phyloP scores from a whole-genome alignment of 2,113 vertebrate genomes.

The Loxodonta africana region DNA sequence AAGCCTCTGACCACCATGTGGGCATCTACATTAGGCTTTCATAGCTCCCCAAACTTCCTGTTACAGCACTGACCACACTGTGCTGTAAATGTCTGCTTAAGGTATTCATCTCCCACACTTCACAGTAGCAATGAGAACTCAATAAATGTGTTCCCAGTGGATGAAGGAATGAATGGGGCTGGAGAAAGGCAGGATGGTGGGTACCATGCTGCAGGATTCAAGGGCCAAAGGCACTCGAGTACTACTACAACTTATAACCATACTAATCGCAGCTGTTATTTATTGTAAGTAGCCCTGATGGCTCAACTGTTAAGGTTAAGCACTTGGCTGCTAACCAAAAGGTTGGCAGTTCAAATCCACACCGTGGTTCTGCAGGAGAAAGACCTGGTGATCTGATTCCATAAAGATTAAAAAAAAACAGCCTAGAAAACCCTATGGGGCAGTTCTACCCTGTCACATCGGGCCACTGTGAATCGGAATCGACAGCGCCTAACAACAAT shows the following conservation, averaged over 20 bases:
- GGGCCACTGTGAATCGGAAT: neutral
- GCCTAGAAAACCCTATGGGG: neutral
- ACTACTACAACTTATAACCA: accelerated
- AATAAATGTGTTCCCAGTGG: neutral
- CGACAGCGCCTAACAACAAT: neutral
- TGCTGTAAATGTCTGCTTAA: neutral
- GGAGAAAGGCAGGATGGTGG: neutral
- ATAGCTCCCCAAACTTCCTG: neutral
- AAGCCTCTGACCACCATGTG: neutral
- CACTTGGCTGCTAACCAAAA: neutral
- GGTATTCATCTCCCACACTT: too few relatives aligned
- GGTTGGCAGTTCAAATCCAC: neutral
- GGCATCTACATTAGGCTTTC: neutral
- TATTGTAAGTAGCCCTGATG: neutral
- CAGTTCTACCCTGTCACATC: neutral
- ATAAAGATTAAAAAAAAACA: neutral
- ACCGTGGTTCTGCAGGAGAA: neutral
- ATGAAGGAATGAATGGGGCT: neutral
- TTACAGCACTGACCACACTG: neutral
- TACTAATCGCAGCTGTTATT: neutral
- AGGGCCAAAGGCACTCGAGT: neutral
- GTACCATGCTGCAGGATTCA: neutral
- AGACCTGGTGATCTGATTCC: neutral
- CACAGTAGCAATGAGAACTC: neutral
- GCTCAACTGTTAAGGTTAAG: neutral